Percentiles rank a stretch among this genome's conserved stretches.
Evolutionary conservation across 2,888 invertebrate genomes (phyloP).

Genomic region (Perithous albicinctus): DNA sequence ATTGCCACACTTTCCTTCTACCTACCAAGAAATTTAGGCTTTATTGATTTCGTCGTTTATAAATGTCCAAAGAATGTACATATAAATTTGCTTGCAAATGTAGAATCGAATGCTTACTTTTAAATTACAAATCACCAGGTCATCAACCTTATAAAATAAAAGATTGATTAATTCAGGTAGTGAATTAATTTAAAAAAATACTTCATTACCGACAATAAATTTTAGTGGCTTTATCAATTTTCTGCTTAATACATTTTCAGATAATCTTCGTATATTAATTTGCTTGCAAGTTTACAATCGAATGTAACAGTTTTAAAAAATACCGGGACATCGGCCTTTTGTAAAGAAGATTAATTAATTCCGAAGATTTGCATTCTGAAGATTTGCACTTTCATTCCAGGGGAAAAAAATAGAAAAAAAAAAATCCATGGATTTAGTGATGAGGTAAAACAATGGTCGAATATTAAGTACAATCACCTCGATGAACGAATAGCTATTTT

Average conservation of each 20-base stretch:
- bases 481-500: background rate
- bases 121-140: background rate
- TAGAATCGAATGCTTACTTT: background rate
- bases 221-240: too few species aligned
- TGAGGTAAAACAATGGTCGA: conserved; percentile 32
- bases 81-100: background rate
- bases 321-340: too few species aligned
- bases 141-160: too few species aligned
- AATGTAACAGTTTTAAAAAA: background rate
- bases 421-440: conserved; percentile 7
- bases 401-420: background rate
- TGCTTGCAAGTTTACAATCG: background rate
- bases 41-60: too few species aligned
- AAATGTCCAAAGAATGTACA: too few species aligned
- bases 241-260: too few species aligned
- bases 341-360: background rate
- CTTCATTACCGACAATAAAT: too few species aligned
- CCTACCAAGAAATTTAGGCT: too few species aligned
- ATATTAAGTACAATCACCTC: conserved; percentile 38
- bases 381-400: background rate
- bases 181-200: too few species aligned
- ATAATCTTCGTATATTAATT: too few species aligned
- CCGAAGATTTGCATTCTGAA: background rate
- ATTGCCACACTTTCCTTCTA: too few species aligned
- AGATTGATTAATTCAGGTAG: too few species aligned